Percentiles rank a stretch among this genome's conserved stretches.
phyloP scores from a whole-genome alignment of 2,797 vertebrate genomes.

The Sebastes cheni region DNA sequence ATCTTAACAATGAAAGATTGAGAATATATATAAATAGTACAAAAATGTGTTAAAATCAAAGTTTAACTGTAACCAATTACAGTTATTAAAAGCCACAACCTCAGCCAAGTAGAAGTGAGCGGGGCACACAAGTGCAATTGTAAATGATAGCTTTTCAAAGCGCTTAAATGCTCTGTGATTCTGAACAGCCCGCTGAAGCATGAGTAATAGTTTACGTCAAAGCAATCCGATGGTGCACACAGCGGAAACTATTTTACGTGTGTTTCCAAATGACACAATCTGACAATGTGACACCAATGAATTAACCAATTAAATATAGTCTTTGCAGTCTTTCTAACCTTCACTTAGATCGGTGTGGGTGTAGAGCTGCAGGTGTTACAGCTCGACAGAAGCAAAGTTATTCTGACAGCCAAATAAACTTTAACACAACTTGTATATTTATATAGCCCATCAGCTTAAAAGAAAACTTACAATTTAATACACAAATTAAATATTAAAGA shows the following conservation, averaged over 20 bases:
- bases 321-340: neutral
- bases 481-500: neutral
- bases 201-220: slow-evolving; percentile 15
- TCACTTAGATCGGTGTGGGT: neutral
- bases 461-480: neutral
- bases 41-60: slow-evolving; percentile 6
- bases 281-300: slow-evolving; percentile 4
- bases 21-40: neutral
- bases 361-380: neutral
- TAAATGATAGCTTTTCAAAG: slow-evolving; percentile 18
- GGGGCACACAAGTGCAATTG: neutral
- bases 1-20: neutral
- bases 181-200: slow-evolving; percentile 12
- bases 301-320: neutral
- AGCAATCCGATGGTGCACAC: slow-evolving; percentile 1
- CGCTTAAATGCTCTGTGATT: slow-evolving; percentile 3
- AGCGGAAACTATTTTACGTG: slow-evolving; percentile 5
- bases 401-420: neutral
- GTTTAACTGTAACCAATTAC: neutral
- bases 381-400: neutral
- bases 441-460: neutral
- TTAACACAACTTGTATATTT: neutral
- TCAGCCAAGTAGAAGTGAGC: neutral
- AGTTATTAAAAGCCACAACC: slow-evolving; percentile 6
- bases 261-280: slow-evolving; percentile 14